A percentile compares a stretch with the other conserved stretches of the same genome.
These are phyloP conservation scores for Exaiptasia diaphana DNA, from an alignment of 64 coral and sea anemone genomes.

Conservation along the genomic window DNA sequence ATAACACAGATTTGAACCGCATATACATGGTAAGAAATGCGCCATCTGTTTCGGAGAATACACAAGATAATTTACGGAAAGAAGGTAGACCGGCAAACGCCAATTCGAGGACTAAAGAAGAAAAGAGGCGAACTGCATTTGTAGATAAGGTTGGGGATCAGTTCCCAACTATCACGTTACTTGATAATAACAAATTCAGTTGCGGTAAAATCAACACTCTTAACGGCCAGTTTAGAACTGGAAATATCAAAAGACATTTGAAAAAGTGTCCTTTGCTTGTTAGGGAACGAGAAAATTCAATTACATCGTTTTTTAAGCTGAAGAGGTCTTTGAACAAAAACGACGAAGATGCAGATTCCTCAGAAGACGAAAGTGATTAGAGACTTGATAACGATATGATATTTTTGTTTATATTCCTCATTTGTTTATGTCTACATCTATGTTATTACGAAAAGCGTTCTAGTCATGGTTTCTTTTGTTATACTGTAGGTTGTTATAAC, in stretches of 20 bases:
- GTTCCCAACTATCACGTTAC: background rate
- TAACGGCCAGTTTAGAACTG: background rate
- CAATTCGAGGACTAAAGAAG: background rate
- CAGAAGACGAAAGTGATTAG: too few species aligned
- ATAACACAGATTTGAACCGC: background rate
- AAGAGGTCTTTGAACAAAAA: background rate
- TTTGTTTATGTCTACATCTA: background rate
- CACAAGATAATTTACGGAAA: background rate
- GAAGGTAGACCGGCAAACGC: background rate
- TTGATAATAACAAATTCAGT: background rate
- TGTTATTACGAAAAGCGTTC: too few species aligned
- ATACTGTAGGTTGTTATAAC: too few species aligned
- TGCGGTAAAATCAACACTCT: background rate
- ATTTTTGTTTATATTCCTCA: background rate
- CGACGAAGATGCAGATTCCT: too few species aligned
- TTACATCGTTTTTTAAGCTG: background rate
- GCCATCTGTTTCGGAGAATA: too few species aligned
- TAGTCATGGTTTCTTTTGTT: too few species aligned
- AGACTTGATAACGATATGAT: too few species aligned
- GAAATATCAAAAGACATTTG: constrained; percentile 13
- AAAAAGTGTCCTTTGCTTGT: background rate
- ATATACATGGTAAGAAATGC: background rate
- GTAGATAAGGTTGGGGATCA: background rate
- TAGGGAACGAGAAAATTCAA: background rate
- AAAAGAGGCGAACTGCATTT: background rate